phyloP scores from a whole-genome alignment of 2,797 vertebrate species.

The Nothura maculosa region DNA sequence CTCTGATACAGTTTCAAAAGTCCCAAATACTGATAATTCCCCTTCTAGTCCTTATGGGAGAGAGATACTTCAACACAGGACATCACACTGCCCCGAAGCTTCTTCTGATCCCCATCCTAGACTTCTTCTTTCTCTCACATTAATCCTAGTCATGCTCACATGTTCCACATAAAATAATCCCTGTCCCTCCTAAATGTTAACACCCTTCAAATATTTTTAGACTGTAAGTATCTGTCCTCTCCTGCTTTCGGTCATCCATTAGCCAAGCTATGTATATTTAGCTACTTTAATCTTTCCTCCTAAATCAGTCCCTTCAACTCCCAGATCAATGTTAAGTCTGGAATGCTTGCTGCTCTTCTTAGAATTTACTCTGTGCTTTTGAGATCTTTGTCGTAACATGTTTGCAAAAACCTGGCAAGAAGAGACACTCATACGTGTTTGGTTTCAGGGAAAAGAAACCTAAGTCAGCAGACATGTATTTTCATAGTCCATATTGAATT shows the following conservation, averaged over 20 bases:
- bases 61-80: neutral
- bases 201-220: slow-evolving; percentile 80
- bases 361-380: slow-evolving; percentile 32
- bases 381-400: slow-evolving; percentile 23
- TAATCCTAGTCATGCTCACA: slow-evolving; percentile 67
- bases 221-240: slow-evolving; percentile 52
- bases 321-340: slow-evolving; percentile 42
- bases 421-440: neutral
- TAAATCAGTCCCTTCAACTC: slow-evolving; percentile 54
- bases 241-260: slow-evolving; percentile 70
- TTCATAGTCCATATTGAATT: neutral
- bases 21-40: neutral
- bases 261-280: slow-evolving; percentile 64
- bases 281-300: slow-evolving; percentile 71
- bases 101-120: neutral
- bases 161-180: slow-evolving; percentile 68
- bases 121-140: slow-evolving; percentile 54
- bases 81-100: neutral
- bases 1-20: neutral
- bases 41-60: neutral
- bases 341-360: slow-evolving; percentile 34
- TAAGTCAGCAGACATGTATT: neutral
- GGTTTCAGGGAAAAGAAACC: neutral
- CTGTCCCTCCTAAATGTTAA: slow-evolving; percentile 69
- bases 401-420: neutral